phyloP scores from a whole-genome alignment of 2,888 invertebrate species.

The Ectemnius continuus region DNA sequence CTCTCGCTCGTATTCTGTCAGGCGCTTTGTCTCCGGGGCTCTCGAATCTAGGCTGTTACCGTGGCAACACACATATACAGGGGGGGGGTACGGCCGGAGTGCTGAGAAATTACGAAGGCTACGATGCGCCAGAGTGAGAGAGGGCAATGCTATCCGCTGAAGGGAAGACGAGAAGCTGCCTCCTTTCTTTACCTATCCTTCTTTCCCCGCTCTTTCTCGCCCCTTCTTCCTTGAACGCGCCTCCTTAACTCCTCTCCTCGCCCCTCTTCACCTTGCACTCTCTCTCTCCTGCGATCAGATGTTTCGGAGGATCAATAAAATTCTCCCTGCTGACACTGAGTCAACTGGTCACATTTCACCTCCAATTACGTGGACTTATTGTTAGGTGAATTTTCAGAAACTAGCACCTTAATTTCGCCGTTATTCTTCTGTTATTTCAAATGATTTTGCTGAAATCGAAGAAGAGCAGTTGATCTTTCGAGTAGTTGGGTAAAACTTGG shows the following conservation, averaged over 20 bases:
- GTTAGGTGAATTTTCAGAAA: too few species aligned
- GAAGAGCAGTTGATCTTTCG: too few species aligned
- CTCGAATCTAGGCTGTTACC: slow-evolving; percentile 72
- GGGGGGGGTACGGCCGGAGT: not conserved
- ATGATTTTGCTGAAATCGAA: too few species aligned
- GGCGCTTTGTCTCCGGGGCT: slow-evolving; percentile 29
- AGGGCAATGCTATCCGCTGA: not conserved
- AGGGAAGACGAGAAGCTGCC: not conserved
- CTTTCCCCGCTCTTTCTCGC: not conserved
- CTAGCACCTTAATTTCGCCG: too few species aligned
- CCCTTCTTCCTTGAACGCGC: not conserved
- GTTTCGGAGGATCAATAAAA: not conserved
- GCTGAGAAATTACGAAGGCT: slow-evolving; percentile 30
- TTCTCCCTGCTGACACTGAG: not conserved
- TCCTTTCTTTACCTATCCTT: not conserved
- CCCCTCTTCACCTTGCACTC: not conserved
- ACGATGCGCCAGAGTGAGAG: slow-evolving; percentile 10
- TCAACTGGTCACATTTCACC: too few species aligned
- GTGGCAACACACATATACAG: slow-evolving; percentile 62
- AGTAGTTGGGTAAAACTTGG: too few species aligned
- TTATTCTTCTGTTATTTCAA: too few species aligned
- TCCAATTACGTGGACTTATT: too few species aligned
- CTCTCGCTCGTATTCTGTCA: slow-evolving; percentile 25
- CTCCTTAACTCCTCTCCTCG: not conserved
- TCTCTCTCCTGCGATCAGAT: slow-evolving; percentile 9